Conservation (phyloP, 2,888 invertebrate species). For the Sminthurides aquaticus region DNA sequence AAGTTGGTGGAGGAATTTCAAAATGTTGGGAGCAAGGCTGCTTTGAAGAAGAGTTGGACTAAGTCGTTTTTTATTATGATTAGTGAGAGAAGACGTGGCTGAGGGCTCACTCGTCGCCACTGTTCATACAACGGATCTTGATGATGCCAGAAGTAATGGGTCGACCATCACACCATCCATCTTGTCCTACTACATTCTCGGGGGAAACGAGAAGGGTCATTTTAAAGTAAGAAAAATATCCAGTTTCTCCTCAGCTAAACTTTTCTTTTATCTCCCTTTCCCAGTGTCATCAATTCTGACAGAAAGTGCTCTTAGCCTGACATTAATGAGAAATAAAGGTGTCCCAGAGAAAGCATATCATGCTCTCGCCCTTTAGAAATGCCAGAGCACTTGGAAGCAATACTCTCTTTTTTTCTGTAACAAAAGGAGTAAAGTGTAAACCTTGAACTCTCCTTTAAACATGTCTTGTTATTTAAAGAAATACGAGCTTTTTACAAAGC, state of each 20-base stretch:
- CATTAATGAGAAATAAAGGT: slow-evolving; percentile 8
- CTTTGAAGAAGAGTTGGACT: not conserved
- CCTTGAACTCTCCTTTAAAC: no score
- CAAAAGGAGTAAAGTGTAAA: no score
- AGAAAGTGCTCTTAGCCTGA: slow-evolving; percentile 3
- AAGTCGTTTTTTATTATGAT: slow-evolving; percentile 3
- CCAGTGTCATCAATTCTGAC: slow-evolving; percentile 3
- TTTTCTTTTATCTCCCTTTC: slow-evolving; percentile 1
- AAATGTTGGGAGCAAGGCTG: not conserved
- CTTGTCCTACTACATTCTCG: slow-evolving; percentile 41
- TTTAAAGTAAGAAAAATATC: slow-evolving; percentile 37
- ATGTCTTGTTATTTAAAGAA: no score
- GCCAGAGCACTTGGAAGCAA: no score
- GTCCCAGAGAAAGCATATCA: not conserved
- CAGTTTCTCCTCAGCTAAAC: not conserved
- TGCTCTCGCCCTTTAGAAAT: no score
- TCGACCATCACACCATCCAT: slow-evolving; percentile 36
- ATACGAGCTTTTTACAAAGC: no score
- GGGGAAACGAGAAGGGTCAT: slow-evolving; percentile 41
- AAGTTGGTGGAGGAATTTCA: not conserved
- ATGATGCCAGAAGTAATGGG: slow-evolving; percentile 47
- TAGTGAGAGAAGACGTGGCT: slow-evolving; percentile 73
- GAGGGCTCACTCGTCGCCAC: slow-evolving; percentile 77
- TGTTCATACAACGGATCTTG: slow-evolving; percentile 74
- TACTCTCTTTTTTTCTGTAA: no score